These are phyloP conservation scores for Sebastolobus alascanus DNA, from an alignment of 2,797 vertebrate species.

Conservation along the genomic window DNA sequence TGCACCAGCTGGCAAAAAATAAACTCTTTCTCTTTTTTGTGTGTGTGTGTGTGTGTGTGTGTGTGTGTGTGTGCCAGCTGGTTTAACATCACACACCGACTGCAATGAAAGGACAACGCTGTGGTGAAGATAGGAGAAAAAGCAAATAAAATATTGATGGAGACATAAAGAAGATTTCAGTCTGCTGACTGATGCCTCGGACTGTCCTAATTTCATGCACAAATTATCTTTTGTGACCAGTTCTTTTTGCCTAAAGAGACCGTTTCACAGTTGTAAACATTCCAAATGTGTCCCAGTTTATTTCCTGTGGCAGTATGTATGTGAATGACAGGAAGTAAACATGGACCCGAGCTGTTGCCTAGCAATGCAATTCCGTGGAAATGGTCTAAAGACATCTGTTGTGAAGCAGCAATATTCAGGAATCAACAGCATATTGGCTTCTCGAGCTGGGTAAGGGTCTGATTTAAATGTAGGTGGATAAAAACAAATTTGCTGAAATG, in stretches of 20 bases:
- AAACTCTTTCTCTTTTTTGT: constrained; percentile 24
- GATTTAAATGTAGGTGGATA: constrained; percentile 2
- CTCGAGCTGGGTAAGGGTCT: not conserved
- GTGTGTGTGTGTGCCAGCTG: constrained; percentile 11
- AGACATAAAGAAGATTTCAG: constrained; percentile 7
- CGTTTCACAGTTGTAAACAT: not conserved
- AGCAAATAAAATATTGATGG: not conserved
- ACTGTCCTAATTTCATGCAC: constrained; percentile 1
- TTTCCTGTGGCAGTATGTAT: too few species aligned
- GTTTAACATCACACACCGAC: constrained; percentile 19
- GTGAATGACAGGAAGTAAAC: too few species aligned
- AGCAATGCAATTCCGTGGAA: too few species aligned
- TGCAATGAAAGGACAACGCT: constrained; percentile 9
- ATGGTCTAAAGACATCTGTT: not conserved
- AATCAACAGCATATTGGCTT: not conserved
- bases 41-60: constrained; percentile 9
- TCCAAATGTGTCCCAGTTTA: too few species aligned
- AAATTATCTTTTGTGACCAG: constrained; percentile 7
- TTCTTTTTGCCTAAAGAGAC: not conserved
- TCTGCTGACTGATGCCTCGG: not conserved
- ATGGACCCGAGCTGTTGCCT: too few species aligned
- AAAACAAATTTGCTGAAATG: not conserved
- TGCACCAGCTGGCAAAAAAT: constrained; percentile 38
- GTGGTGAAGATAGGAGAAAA: not conserved
- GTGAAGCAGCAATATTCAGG: not conserved